Base-by-base conservation (phyloP, 1,140 invertebrate genomes). In the Oryzaephilus surinamensis region DNA sequence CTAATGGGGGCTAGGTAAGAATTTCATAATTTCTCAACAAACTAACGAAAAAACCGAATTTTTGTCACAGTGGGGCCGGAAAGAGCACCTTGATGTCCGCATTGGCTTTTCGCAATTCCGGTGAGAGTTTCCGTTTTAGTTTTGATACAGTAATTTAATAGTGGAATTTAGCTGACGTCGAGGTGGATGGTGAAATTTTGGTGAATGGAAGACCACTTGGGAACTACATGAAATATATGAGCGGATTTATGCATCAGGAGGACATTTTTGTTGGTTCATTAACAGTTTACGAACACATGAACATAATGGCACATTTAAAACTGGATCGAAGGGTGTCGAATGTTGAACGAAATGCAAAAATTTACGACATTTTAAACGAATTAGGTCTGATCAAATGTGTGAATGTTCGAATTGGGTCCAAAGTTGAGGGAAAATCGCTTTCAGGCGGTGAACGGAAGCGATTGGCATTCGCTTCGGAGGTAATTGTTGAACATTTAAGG, bases 51-150 rank as follows among this genome's bases (percentile, higher is more conserved):
- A 0, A 18, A 33, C 7, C 17, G 13, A 23, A n/a, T n/a, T n/a
- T 53, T 35, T 53, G 53, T 69, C 65, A 39, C 60, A 83, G 90
- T 63, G 93, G 93, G 15, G 86, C 92, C 19, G 94, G 93, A 1
- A 97, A 97, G 68, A 94, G 86, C 38, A 95, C 92, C 0, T 65
- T 97, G n/a, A 80, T 97, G 74, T 81, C 88, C 37, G 80, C 88
- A 3, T 64, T 97, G 28, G 91, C 87, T 2, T 76, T 77, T 57
- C 71, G 88, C 55, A 74, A 67, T 53, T 69, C 79, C 60, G 70
- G 81, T 77, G 70, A 71, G 14, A 24, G 23, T 24, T 24, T 0
- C 3, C 10, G 10, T 24, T 10, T 4, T 11, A 24, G 4, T 24
- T 24, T 24, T 2, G 11, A 7, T 6, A n/a, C 23, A 10, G 11